These are phyloP conservation scores for Neosilurus hyrtlii DNA, from an alignment of 2,797 vertebrate species.

Conservation along the genomic window DNA sequence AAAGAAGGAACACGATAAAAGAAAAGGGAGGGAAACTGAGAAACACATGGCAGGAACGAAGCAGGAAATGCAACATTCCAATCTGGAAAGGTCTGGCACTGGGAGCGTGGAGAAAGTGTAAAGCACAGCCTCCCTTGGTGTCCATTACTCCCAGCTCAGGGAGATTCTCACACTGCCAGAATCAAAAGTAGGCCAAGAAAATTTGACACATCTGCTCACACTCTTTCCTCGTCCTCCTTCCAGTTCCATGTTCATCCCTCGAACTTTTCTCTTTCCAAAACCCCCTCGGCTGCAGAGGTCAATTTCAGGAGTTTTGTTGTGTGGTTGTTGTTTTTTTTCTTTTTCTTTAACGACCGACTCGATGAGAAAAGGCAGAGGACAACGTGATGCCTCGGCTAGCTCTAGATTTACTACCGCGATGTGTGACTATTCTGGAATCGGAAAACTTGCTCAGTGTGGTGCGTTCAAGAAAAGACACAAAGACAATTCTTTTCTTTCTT, in stretches of 20 bases:
- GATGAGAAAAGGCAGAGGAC: conserved; percentile 43
- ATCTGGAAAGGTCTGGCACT: conserved; percentile 56
- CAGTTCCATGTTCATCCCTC: conserved; percentile 46
- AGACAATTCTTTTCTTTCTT: neutral
- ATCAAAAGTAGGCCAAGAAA: conserved; percentile 55
- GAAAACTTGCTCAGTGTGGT: neutral
- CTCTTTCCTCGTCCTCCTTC: conserved; percentile 18
- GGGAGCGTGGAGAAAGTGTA: conserved; percentile 50
- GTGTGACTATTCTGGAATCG: neutral
- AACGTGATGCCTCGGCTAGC: neutral
- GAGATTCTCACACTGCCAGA: conserved; percentile 53
- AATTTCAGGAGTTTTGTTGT: conserved; percentile 46
- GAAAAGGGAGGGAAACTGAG: conserved; percentile 49
- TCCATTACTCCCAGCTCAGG: conserved; percentile 53
- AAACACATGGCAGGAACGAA: conserved; percentile 61
- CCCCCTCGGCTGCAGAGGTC: conserved; percentile 31
- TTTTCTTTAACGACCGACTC: conserved; percentile 40
- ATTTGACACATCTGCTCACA: conserved; percentile 51
- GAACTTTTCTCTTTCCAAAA: conserved; percentile 24
- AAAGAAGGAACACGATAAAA: neutral
- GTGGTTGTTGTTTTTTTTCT: too few relatives aligned
- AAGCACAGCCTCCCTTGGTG: conserved; percentile 51
- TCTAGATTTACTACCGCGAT: neutral
- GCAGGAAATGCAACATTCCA: conserved; percentile 67
- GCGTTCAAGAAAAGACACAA: neutral